phyloP scores from a whole-genome alignment of 2,113 vertebrate species.

The Gavia stellata region DNA sequence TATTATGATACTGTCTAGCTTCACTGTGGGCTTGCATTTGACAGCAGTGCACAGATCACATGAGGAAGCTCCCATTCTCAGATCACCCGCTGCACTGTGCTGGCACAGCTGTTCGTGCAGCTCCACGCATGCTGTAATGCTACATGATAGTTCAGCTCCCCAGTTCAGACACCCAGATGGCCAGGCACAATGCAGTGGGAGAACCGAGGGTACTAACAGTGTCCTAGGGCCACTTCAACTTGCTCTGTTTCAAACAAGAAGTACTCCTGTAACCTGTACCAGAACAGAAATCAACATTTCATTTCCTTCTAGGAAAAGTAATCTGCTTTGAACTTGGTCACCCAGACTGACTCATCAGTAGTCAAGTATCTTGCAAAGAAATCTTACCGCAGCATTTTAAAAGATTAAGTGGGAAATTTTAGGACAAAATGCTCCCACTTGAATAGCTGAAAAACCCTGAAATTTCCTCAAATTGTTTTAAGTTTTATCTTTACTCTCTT shows the following conservation, averaged over 20 bases:
- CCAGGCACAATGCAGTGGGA: neutral
- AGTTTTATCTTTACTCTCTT: neutral
- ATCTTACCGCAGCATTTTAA: neutral
- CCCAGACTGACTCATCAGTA: neutral
- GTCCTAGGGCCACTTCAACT: neutral
- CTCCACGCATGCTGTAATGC: neutral
- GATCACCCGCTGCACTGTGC: neutral
- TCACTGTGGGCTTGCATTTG: neutral
- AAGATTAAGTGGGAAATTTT: neutral
- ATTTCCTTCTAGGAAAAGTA: neutral
- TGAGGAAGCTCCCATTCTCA: accelerated
- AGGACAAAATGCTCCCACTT: neutral
- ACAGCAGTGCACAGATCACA: neutral
- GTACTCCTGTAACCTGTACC: neutral
- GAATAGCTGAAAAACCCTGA: neutral
- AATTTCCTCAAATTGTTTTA: neutral
- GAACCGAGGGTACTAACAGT: neutral
- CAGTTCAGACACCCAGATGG: neutral
- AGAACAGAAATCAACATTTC: neutral
- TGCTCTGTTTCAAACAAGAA: neutral
- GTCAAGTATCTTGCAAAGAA: neutral
- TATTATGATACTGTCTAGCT: neutral
- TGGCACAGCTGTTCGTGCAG: neutral
- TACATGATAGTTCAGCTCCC: neutral
- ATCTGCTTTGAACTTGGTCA: neutral